phyloP scores from a whole-genome alignment of 2,888 invertebrate genomes.

The Drosophila longiperda region DNA sequence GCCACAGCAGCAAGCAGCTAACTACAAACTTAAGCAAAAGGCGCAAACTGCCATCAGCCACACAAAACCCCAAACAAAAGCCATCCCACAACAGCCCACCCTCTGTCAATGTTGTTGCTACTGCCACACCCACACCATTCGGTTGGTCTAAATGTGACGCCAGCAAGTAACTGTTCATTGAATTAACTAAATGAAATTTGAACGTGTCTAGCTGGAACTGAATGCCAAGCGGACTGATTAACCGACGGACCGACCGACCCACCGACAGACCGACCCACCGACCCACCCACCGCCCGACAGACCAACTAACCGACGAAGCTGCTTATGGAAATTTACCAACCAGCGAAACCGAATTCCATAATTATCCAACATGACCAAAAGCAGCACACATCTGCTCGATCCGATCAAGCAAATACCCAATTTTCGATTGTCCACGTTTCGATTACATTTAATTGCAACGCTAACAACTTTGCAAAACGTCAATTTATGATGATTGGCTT shows the following conservation, averaged over 20 bases:
- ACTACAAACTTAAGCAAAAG: constrained; percentile 34
- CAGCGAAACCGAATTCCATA: neutral
- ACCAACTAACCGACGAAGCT: constrained; percentile 2
- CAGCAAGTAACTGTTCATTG: constrained; percentile 50
- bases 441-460: constrained; percentile 68
- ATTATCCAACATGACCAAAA: no score
- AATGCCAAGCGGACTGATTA: constrained; percentile 58
- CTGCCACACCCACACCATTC: neutral
- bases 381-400: constrained; percentile 10
- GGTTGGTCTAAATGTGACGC: constrained; percentile 2
- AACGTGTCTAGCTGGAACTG: constrained; percentile 61
- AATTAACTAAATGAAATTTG: constrained; percentile 77
- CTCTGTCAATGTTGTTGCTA: neutral
- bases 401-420: neutral
- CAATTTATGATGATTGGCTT: constrained; percentile 37
- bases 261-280: constrained; percentile 47
- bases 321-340: constrained; percentile 40
- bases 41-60: constrained; percentile 4
- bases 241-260: constrained; percentile 36
- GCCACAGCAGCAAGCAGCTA: constrained; percentile 44
- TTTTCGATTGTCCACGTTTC: constrained; percentile 5
- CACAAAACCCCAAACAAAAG: constrained; percentile 14
- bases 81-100: neutral
- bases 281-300: constrained; percentile 33
- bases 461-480: constrained; percentile 43